Conservation (phyloP, 2,888 invertebrate genomes). For the Deilephila porcellus region DNA sequence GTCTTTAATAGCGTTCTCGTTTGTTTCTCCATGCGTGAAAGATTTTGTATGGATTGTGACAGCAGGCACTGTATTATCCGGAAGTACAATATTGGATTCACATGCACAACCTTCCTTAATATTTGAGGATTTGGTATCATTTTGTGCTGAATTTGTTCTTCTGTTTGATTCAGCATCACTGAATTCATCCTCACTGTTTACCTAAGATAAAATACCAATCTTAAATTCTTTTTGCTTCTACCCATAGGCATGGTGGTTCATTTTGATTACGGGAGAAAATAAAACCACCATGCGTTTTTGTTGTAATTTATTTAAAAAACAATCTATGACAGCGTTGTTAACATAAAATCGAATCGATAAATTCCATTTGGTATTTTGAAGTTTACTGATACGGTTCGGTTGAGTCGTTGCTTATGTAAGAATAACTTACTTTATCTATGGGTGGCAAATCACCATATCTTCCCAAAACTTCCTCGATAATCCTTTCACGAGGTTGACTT, state of each 20-base stretch:
- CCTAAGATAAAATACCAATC: conserved; percentile 51
- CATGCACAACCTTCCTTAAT: neutral
- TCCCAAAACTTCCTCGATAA: conserved; percentile 72
- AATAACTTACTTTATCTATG: conserved; percentile 68
- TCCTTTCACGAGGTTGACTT: conserved; percentile 57
- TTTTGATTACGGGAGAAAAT: conserved; percentile 45
- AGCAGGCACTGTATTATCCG: neutral
- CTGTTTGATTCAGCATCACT: neutral
- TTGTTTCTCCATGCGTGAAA: neutral
- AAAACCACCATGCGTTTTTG: conserved; percentile 59
- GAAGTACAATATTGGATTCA: neutral
- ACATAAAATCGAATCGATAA: conserved; percentile 16
- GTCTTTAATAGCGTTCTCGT: neutral
- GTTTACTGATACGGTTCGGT: conserved; percentile 14
- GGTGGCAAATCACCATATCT: conserved; percentile 57
- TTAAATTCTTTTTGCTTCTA: conserved; percentile 12
- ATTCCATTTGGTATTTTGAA: conserved; percentile 3
- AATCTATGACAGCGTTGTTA: conserved; percentile 10
- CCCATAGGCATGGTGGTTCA: conserved; percentile 52
- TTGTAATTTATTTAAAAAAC: conserved; percentile 44
- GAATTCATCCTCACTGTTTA: conserved; percentile 38
- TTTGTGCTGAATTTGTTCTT: conserved; percentile 11
- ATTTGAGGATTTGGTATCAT: neutral
- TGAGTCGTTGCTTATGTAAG: conserved; percentile 50
- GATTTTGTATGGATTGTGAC: neutral